Evolutionary conservation across 2,888 invertebrate genomes (phyloP), one percentile per base, ranked within the genome.

Genomic region (Galerucella pusilla): DNA sequence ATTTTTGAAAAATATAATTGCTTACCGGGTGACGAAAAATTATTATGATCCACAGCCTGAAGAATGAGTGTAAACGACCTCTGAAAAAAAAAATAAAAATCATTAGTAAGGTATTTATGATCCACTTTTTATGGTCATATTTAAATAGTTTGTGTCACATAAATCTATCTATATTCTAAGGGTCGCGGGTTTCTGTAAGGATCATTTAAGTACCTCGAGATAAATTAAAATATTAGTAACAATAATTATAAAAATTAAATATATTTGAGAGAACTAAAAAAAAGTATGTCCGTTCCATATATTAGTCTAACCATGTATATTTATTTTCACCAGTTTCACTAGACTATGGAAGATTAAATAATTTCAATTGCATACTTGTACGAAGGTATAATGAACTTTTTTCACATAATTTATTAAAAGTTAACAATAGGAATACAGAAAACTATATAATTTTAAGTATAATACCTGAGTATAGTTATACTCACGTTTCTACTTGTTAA

Each of bases 11-110:
- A 14, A 20, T 46, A 65, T 25, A 49, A 49, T 59, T 49, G 89
- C 91, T 92, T 88, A 94, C 94, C 92, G 85, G 93, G 91, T 85
- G 91, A 90, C 75, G 93, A 91, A 87, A 92, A 92, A 88, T 94
- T 93, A 89, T 90, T 92, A 88, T 94, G 93, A 90, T 97, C 96
- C 90, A 95, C 92, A 79, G 96, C 96, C 89, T 96, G 96, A 84
- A 97, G 92, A 84, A 97, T 96, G 85, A 97, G 91, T 83, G 97
- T 97, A 90, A 97, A 97, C 83, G 96, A 96, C 89, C 96, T 94
- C 97, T 95, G 94, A 82, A 92, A 92, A 86, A 86, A 84, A 85
- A 85, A 83, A 82, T n/a, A n/a, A 81, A 83, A 83, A 73, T 77
- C 77, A 74, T 60, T 64, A 66, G 42, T 61, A 57, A 60, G 68